phyloP scores from a whole-genome alignment of 2,888 invertebrate species.

The Griposia aprilina region DNA sequence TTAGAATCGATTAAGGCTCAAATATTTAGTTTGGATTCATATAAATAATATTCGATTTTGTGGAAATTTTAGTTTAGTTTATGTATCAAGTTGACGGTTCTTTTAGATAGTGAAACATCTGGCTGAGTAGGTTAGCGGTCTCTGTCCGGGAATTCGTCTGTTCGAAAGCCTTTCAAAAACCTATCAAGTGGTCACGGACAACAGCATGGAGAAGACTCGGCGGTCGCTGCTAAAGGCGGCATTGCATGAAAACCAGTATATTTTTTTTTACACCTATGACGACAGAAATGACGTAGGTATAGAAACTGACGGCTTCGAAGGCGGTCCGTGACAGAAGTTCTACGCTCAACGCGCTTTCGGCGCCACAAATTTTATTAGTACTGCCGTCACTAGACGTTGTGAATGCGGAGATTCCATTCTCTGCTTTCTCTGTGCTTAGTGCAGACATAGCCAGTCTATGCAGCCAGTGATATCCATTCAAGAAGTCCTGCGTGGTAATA shows the following conservation, averaged over 20 bases:
- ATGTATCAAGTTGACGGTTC: background rate
- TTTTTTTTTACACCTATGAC: too few species aligned
- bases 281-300: background rate
- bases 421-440: background rate
- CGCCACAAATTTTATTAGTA: background rate
- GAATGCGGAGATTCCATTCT: background rate
- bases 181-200: too few species aligned
- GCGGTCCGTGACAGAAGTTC: background rate
- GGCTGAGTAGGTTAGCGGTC: background rate
- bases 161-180: too few species aligned
- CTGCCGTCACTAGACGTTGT: background rate
- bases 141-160: background rate
- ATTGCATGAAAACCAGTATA: background rate
- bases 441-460: background rate
- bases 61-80: background rate
- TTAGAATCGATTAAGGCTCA: background rate
- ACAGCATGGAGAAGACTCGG: too few species aligned
- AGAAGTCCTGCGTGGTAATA: background rate
- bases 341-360: background rate
- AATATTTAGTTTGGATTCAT: conserved; percentile 3
- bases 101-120: background rate
- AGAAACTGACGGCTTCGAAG: background rate
- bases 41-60: background rate
- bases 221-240: background rate
- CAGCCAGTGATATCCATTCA: background rate